Conservation (phyloP, 1,140 invertebrate species). For the Notospermus geniculatus region DNA sequence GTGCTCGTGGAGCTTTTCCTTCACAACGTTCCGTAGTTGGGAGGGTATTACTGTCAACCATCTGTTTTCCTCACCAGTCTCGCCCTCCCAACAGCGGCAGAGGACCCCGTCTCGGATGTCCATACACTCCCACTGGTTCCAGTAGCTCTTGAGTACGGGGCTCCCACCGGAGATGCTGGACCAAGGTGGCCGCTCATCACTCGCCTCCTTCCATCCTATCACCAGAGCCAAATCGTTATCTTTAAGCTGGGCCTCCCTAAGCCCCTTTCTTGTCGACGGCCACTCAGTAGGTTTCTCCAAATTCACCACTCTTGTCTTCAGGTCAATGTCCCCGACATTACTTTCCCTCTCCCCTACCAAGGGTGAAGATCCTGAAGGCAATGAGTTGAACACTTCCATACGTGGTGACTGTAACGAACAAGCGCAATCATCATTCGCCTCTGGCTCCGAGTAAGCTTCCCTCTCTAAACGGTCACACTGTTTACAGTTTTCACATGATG, state of each 20-base stretch:
- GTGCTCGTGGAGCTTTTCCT: too few relatives aligned
- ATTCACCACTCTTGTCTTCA: too few relatives aligned
- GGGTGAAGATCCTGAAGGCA: not conserved
- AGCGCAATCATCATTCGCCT: not conserved
- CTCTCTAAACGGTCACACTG: not conserved
- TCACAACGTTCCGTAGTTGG: too few relatives aligned
- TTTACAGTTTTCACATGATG: too few relatives aligned
- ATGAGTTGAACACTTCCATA: too few relatives aligned
- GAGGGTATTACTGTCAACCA: too few relatives aligned
- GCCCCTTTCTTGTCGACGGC: not conserved
- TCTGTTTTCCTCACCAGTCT: too few relatives aligned
- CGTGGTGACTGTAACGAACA: not conserved
- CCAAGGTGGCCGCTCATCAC: not conserved
- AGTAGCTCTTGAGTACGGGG: not conserved
- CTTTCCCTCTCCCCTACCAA: not conserved
- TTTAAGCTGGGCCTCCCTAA: not conserved
- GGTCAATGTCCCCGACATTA: not conserved
- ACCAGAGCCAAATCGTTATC: not conserved
- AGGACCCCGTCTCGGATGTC: not conserved
- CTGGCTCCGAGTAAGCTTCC: not conserved
- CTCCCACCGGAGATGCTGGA: not conserved
- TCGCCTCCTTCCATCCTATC: not conserved
- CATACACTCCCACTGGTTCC: not conserved
- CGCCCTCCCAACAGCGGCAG: not conserved
- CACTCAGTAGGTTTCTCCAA: too few relatives aligned